A percentile compares a stretch with the other conserved stretches of the same genome.
Evolutionary conservation across 2,113 vertebrate species (phyloP).

Genomic region (Dasyprocta punctata): DNA sequence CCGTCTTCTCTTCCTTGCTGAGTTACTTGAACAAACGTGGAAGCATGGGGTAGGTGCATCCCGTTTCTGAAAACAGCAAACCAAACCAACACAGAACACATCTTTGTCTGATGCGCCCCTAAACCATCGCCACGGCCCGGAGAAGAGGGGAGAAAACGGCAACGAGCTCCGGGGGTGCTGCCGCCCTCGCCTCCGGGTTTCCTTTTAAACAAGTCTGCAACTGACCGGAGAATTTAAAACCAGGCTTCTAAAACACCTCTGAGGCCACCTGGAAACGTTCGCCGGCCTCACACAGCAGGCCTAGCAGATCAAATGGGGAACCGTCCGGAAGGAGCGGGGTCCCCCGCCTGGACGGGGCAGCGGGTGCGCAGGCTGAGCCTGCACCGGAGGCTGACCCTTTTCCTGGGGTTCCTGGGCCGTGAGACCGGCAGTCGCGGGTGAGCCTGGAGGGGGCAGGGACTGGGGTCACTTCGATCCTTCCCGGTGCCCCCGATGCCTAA

Average conservation of each 20-base stretch:
- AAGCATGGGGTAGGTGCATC: not conserved
- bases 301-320: not conserved
- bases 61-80: not conserved
- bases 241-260: fast-evolving
- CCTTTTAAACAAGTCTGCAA: not conserved
- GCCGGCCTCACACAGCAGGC: not conserved
- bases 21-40: not conserved
- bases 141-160: not conserved
- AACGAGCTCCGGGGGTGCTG: not conserved
- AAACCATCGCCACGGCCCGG: not conserved
- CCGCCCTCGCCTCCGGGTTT: fast-evolving
- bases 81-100: not conserved
- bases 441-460: not conserved
- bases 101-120: not conserved
- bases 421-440: fast-evolving
- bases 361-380: fast-evolving
- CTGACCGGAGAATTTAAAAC: not conserved
- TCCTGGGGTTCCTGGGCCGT: fast-evolving
- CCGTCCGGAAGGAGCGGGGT: not conserved
- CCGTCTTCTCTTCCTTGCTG: fast-evolving
- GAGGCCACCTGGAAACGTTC: not conserved
- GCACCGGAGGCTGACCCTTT: fast-evolving
- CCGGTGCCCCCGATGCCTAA: fast-evolving
- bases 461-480: not conserved
- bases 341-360: no score